Evolutionary conservation across 2,797 vertebrate species (phyloP), one percentile per base, ranked within the genome.

Genomic region (Cottoperca gobio): DNA sequence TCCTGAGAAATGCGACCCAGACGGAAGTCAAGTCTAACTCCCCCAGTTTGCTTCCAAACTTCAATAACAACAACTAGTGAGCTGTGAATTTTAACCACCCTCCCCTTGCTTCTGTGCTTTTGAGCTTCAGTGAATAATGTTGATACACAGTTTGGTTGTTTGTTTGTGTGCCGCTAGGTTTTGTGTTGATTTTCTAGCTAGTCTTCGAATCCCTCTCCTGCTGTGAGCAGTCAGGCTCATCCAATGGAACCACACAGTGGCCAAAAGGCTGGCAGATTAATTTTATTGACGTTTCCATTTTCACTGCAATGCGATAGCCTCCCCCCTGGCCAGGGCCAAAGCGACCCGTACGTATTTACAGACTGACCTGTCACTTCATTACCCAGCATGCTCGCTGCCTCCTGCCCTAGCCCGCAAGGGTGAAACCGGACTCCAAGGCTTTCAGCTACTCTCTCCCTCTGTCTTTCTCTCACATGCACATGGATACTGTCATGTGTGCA

Each of bases 201-300:
- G 82, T 88, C 79, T 92, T 88, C 88, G 90, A 91, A 93, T 91
- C 91, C 88, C 82, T 87, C 88, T 88, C 92, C 93, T 73, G 92
- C 90, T 91, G 93, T 93, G 87, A 89, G 90, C 90, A 90, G 88
- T 90, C 91, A 89, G 92, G 92, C 93, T 91, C 90, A 82, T 90
- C 89, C 91, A 90, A 82, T 86, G 86, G 91, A 92, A 93, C 94
- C 91, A 94, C 94, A 94, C 95, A 93, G 95, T 94, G 94, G 96
- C 96, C 97, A 96, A 97, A 96, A 97, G 95, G 95, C 95, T 86
- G 94, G 95, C 95, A 97, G 97, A 99, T 99, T 98, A 97, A 97
- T 98, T 97, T 98, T 99, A 99, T 99, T 98, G 97, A 98, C 96
- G 96, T 98, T 99, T 97, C 97, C 97, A 98, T 98, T 99, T 98